Conservation (phyloP, 2,113 vertebrate genomes). For the Stomatorhinus ivindoensis region DNA sequence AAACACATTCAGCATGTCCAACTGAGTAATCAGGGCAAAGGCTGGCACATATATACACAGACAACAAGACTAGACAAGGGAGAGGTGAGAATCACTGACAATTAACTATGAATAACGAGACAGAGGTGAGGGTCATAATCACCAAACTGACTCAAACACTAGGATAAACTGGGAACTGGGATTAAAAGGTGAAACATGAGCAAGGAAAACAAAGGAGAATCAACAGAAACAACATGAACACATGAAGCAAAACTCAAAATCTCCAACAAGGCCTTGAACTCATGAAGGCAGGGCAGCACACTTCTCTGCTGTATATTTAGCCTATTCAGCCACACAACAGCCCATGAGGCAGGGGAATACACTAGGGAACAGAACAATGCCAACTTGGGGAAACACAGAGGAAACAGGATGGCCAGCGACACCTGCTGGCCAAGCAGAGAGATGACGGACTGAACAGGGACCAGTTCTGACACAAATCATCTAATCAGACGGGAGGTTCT, state of each 20-base stretch:
- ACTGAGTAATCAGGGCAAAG: neutral
- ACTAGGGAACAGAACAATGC: neutral
- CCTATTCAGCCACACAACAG: neutral
- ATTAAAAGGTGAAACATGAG: neutral
- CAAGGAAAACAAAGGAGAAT: neutral
- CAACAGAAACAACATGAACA: neutral
- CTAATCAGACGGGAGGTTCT: neutral
- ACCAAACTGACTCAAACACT: no score
- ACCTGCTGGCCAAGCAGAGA: neutral
- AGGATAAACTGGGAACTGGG: no score
- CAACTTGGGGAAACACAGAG: neutral
- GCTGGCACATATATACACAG: neutral
- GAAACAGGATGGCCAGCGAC: neutral
- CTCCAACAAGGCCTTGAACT: neutral
- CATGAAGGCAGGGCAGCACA: neutral
- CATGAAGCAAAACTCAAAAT: neutral
- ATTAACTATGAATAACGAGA: neutral
- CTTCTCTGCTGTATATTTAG: neutral
- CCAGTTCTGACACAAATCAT: neutral
- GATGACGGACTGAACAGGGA: neutral
- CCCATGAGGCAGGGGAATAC: neutral
- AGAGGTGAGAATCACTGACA: neutral
- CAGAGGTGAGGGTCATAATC: neutral
- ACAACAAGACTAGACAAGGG: neutral
- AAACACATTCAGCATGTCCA: neutral